Base-by-base conservation (phyloP, 2,888 invertebrate species). In the Galerucella pusilla region DNA sequence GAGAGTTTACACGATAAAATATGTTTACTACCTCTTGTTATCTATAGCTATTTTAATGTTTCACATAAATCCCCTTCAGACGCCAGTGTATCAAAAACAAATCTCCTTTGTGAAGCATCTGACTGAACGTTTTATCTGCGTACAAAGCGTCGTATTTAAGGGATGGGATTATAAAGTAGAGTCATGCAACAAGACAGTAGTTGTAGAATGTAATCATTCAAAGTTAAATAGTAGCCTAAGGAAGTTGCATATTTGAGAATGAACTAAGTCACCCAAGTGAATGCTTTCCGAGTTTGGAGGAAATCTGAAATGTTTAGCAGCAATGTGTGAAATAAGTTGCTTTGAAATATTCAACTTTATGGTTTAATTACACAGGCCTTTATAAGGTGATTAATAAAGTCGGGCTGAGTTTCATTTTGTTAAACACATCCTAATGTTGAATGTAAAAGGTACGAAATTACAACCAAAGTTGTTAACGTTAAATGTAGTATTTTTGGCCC, bases 131-230 rank as follows among this genome's bases (percentile, higher is more conserved):
- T 61, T 61, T 35, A 61, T 61, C 61, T 35, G 61, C 9, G 35
- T 61, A 61, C 61, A 61, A 61, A 61, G 61, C 61, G 9, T 25
- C 28, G 14, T 61, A 61, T 35, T 61, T 35, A 61, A 25, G 61
- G 14, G 61, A 61, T 35, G 61, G 35, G 12, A 35, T 25, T 6
- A 61, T 28, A 61, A 35, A 61, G 35, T 14, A 16, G 61, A 35
- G 14, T 16, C 61, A n/a, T 61, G 12, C 61, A 28, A 61, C 61
- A 61, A 61, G 61, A 61, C 28, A 61, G 59, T 59, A 20, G 59
- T 59, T n/a, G 61, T 61, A 54, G 54, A 54, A 35, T 61, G 68
- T 68, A 68, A 68, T 68, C 60, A 68, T 68, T 68, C 68, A 68
- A 68, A 68, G 60, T 68, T 59, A 68, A 60, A 60, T 54, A 16